These are phyloP conservation scores for Dolomedes plantarius DNA, from an alignment of 2,888 invertebrate species.

Conservation along the genomic window DNA sequence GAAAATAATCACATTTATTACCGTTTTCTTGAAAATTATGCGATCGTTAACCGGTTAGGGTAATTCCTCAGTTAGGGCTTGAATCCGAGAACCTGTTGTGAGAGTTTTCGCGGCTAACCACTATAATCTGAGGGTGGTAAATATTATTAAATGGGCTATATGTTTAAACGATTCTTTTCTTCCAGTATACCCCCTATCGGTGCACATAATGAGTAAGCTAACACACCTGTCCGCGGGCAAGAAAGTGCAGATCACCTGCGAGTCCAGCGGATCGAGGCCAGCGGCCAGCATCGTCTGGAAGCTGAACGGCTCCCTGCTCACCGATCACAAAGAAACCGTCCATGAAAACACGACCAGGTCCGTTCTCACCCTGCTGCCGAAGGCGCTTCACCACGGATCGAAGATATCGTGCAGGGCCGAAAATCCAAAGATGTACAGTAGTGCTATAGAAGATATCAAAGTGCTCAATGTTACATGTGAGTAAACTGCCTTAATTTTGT, in stretches of 20 bases:
- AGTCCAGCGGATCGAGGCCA: slow-evolving; percentile 24
- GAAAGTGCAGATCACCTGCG: slow-evolving; percentile 7
- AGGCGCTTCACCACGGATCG: background rate
- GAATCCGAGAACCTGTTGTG: too few relatives aligned
- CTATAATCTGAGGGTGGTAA: too few relatives aligned
- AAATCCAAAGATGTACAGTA: slow-evolving; percentile 11
- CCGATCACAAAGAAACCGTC: slow-evolving; percentile 26
- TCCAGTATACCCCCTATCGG: slow-evolving; percentile 23
- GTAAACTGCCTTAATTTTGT: background rate
- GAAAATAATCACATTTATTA: too few relatives aligned
- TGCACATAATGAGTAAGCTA: slow-evolving; percentile 1
- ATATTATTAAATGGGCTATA: too few relatives aligned
- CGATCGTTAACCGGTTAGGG: too few relatives aligned
- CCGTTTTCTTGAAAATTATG: too few relatives aligned
- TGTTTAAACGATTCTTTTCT: too few relatives aligned
- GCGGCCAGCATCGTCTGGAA: slow-evolving; percentile 16
- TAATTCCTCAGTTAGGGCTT: too few relatives aligned
- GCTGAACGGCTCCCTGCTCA: slow-evolving; percentile 17
- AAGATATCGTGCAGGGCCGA: slow-evolving; percentile 2
- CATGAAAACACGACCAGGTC: slow-evolving; percentile 19
- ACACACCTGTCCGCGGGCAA: slow-evolving; percentile 4
- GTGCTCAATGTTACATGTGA: slow-evolving; percentile 33
- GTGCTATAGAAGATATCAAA: slow-evolving; percentile 11
- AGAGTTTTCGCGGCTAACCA: too few relatives aligned
- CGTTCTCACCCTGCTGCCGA: slow-evolving; percentile 19